A percentile compares a stretch with the other conserved stretches of the same genome.
These are phyloP conservation scores for Noctua janthina DNA, from an alignment of 2,888 invertebrate species.

Conservation along the genomic window DNA sequence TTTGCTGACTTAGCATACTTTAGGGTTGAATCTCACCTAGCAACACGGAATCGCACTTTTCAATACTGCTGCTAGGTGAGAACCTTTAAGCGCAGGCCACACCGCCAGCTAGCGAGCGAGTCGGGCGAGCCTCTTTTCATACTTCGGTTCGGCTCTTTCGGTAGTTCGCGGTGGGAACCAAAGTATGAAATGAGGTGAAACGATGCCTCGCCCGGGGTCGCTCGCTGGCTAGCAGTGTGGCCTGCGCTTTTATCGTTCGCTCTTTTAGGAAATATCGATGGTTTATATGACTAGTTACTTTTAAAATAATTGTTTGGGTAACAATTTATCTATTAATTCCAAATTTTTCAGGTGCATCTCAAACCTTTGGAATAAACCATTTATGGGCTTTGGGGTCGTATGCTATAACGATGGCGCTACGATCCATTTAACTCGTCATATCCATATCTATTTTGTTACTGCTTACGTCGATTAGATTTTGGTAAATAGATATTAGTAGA, in stretches of 20 bases:
- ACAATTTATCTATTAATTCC: neutral
- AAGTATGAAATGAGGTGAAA: too few relatives aligned
- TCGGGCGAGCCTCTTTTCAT: too few relatives aligned
- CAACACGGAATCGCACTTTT: neutral
- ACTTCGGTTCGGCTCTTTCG: too few relatives aligned
- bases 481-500: neutral
- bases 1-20: neutral
- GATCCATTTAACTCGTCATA: neutral
- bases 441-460: neutral
- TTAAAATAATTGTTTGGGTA: neutral
- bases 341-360: neutral
- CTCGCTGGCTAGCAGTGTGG: too few relatives aligned
- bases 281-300: slow-evolving; percentile 7
- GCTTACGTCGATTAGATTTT: neutral
- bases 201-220: too few relatives aligned
- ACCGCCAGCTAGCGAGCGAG: too few relatives aligned
- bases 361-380: neutral
- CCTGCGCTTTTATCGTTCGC: neutral
- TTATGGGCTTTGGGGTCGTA: neutral
- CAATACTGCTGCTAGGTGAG: neutral
- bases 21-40: neutral
- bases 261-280: neutral
- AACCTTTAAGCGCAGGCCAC: neutral
- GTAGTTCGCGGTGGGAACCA: too few relatives aligned
- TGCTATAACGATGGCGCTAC: neutral